Evolutionary conservation across 2,797 vertebrate species (phyloP).

Genomic region (Alectoris magna): DNA sequence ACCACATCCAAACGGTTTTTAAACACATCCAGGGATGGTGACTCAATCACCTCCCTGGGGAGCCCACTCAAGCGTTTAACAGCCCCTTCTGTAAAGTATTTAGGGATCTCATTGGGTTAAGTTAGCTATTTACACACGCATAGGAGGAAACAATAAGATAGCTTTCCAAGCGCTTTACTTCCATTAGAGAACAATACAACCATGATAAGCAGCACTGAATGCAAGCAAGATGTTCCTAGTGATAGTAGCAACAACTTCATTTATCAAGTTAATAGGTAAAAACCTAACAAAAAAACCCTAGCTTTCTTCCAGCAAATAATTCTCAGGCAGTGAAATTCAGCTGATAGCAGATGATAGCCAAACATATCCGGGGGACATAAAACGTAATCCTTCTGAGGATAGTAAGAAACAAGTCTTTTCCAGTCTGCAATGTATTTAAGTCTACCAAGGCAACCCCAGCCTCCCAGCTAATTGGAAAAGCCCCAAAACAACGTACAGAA

Average conservation of each 20-base stretch:
- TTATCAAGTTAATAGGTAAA: background rate
- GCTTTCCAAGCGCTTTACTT: slow-evolving; percentile 22
- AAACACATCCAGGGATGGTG: too few species aligned
- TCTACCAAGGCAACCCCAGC: background rate
- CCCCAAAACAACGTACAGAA: accelerated
- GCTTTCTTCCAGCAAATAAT: background rate
- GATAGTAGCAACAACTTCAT: background rate
- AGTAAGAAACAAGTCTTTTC: background rate
- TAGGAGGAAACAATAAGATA: slow-evolving; percentile 36
- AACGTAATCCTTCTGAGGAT: background rate
- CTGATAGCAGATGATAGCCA: background rate
- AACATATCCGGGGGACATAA: background rate
- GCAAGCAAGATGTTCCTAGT: background rate
- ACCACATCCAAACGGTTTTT: too few species aligned
- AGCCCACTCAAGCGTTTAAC: too few species aligned
- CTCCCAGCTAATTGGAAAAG: background rate
- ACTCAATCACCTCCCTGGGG: too few species aligned
- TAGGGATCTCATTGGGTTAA: slow-evolving; percentile 6
- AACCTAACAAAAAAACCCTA: background rate
- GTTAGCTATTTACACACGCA: slow-evolving; percentile 31
- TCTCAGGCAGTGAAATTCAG: background rate
- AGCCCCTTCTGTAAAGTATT: too few species aligned
- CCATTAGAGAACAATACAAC: background rate
- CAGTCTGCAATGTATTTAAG: accelerated
- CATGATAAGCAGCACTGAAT: background rate